phyloP scores from a whole-genome alignment of 92 coral and sea anemone genomes.

The Pocillopora grandis region DNA sequence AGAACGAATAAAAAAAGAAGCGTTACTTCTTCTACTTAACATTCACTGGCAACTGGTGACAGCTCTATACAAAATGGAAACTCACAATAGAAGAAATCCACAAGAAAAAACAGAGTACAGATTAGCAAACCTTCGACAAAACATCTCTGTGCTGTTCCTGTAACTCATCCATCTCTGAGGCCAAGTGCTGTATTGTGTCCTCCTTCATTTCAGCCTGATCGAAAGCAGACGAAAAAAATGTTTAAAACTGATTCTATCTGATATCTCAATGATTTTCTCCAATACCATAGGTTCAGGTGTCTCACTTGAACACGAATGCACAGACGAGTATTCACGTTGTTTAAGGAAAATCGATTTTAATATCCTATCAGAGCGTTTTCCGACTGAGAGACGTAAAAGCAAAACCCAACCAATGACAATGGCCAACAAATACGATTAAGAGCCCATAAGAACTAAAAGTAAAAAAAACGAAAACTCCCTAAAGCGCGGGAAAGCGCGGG shows the following conservation, averaged over 20 bases:
- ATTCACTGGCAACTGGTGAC: no score
- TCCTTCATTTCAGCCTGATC: conserved; percentile 86
- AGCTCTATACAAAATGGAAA: not conserved
- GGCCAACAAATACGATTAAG: no score
- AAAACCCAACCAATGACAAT: no score
- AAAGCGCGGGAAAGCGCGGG: no score
- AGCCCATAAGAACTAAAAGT: no score
- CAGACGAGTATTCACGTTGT: not conserved
- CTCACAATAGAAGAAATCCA: not conserved
- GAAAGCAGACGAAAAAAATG: not conserved
- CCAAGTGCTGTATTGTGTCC: conserved; percentile 84
- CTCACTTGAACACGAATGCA: not conserved
- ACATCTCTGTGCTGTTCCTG: conserved; percentile 90
- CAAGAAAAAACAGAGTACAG: not conserved
- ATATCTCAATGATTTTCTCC: not conserved
- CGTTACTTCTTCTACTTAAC: no score
- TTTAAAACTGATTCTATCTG: not conserved
- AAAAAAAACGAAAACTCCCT: no score
- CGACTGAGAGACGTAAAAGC: no score
- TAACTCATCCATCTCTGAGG: conserved; percentile 88
- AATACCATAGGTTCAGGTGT: not conserved
- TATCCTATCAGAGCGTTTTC: no score
- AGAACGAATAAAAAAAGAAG: not conserved
- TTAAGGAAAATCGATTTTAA: no score
- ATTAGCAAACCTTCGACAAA: conserved; percentile 67